Percentiles rank a stretch among this genome's conserved stretches.
Evolutionary conservation across 1,140 invertebrate species (phyloP).

Genomic region (Drosophila nannoptera): DNA sequence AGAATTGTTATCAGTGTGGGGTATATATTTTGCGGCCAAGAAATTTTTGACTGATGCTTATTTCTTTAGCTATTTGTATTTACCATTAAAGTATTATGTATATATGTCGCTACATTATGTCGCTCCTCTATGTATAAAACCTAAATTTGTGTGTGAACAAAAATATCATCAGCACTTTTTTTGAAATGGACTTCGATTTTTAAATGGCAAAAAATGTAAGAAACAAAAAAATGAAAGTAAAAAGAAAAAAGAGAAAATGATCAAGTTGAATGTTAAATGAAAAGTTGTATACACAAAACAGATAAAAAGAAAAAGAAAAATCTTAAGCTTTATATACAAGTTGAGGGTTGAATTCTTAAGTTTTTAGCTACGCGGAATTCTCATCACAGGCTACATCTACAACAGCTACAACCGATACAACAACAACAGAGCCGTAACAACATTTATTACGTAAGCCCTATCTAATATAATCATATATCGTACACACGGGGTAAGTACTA

Average conservation of each 20-base stretch:
- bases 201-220: constrained; percentile 60
- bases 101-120: constrained; percentile 67
- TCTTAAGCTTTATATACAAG: constrained; percentile 74
- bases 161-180: constrained; percentile 79
- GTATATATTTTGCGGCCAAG: constrained; percentile 67
- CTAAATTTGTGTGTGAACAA: constrained; percentile 78
- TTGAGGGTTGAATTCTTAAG: constrained; percentile 77
- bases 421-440: constrained; percentile 46
- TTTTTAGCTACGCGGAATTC: constrained; percentile 68
- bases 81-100: constrained; percentile 59
- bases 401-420: constrained; percentile 28
- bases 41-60: constrained; percentile 76
- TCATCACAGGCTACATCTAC: constrained; percentile 48
- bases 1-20: constrained; percentile 15
- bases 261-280: constrained; percentile 29
- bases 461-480: constrained; percentile 51
- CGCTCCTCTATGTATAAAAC: constrained; percentile 73
- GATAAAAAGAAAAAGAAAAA: constrained; percentile 39
- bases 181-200: constrained; percentile 79
- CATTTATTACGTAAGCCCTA: constrained; percentile 61
- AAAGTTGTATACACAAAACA: constrained; percentile 68
- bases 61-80: constrained; percentile 64
- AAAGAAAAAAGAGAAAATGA: constrained; percentile 34
- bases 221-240: constrained; percentile 25
- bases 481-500: constrained; percentile 68